phyloP scores from a whole-genome alignment of 2,113 vertebrate genomes.

The Herpailurus yagouaroundi region DNA sequence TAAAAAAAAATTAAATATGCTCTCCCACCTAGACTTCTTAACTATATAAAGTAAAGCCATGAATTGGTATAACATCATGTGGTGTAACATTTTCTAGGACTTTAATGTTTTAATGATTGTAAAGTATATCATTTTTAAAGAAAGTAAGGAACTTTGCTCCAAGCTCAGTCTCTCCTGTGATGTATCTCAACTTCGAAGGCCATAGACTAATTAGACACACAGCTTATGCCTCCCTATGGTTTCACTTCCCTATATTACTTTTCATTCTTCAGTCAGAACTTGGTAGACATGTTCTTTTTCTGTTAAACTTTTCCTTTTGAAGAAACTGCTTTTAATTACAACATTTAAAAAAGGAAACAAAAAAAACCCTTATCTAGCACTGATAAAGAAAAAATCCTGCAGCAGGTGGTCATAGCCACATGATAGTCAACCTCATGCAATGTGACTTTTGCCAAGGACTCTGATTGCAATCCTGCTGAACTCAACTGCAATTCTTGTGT shows the following conservation, averaged over 20 bases:
- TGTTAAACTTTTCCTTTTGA: conserved; percentile 55
- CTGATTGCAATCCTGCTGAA: conserved; percentile 47
- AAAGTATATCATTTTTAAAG: not conserved
- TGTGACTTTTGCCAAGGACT: conserved; percentile 49
- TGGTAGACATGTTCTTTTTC: not conserved
- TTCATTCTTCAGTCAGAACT: conserved; percentile 38
- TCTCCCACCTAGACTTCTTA: not conserved
- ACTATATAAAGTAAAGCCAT: not conserved
- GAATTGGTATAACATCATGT: not conserved
- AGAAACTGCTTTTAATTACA: conserved; percentile 46
- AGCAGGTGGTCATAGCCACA: not conserved
- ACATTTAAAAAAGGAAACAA: not conserved
- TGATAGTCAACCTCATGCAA: not conserved
- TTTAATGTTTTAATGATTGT: conserved; percentile 16
- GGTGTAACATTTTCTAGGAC: not conserved
- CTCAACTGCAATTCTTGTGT: conserved; percentile 32
- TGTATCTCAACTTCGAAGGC: not conserved
- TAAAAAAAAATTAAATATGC: too few species aligned
- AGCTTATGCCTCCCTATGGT: not conserved
- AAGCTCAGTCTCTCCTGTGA: not conserved
- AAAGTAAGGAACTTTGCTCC: not conserved
- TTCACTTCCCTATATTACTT: not conserved
- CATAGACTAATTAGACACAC: conserved; percentile 17
- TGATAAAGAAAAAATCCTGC: not conserved
- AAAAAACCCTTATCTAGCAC: not conserved